A percentile compares a stretch with the other conserved stretches of the same genome.
phyloP scores from a whole-genome alignment of 2,888 invertebrate genomes.

The Ethmia dodecea region DNA sequence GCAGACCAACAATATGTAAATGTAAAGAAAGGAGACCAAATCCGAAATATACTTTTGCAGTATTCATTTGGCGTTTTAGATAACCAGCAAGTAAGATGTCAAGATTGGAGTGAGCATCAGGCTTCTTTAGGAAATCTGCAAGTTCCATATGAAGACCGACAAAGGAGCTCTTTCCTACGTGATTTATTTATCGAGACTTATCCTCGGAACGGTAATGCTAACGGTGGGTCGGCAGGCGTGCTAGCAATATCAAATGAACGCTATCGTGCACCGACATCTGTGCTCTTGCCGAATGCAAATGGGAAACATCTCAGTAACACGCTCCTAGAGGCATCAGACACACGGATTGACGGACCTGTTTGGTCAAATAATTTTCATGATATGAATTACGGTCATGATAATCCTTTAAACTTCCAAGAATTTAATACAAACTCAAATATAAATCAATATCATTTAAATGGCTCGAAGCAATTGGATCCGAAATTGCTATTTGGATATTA shows the following conservation, averaged over 20 bases:
- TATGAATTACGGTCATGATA: no score
- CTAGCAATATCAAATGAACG: slow-evolving; percentile 62
- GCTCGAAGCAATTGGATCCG: no score
- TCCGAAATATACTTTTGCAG: slow-evolving; percentile 24
- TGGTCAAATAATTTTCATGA: no score
- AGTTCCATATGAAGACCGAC: slow-evolving; percentile 47
- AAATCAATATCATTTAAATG: no score
- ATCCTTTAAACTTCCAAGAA: no score
- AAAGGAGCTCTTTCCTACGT: slow-evolving; percentile 63
- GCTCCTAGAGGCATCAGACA: slow-evolving; percentile 5
- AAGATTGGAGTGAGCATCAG: slow-evolving; percentile 35
- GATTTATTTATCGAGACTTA: slow-evolving; percentile 69
- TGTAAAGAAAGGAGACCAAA: slow-evolving; percentile 35
- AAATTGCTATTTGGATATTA: no score
- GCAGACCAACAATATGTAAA: slow-evolving; percentile 31
- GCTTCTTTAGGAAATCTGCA: slow-evolving; percentile 50
- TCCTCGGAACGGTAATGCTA: slow-evolving; percentile 66
- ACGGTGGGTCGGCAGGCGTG: slow-evolving; percentile 62
- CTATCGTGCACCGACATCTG: slow-evolving; percentile 60
- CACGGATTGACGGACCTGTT: no score
- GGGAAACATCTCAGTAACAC: slow-evolving; percentile 49
- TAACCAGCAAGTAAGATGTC: slow-evolving; percentile 34
- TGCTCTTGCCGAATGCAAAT: slow-evolving; percentile 64
- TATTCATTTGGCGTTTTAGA: slow-evolving; percentile 33
- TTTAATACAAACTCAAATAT: no score